These are phyloP conservation scores for Osmerus eperlanus DNA, from an alignment of 2,113 vertebrate genomes.

Conservation along the genomic window DNA sequence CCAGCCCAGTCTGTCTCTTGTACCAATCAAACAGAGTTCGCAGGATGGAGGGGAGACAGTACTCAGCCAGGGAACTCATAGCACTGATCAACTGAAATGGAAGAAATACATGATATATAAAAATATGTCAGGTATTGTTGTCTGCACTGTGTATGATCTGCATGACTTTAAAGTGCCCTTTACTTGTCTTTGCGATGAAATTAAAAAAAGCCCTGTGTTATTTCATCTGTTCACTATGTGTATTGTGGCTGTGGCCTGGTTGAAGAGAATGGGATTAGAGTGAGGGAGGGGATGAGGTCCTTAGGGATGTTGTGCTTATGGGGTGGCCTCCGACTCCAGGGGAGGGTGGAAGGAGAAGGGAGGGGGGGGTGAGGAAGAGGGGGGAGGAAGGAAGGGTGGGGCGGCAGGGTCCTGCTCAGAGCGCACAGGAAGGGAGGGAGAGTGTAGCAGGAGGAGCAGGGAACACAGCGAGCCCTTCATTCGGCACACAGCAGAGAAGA, in stretches of 20 bases:
- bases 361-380: slow-evolving; percentile 11
- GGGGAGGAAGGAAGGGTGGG: slow-evolving; percentile 91
- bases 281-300: slow-evolving; percentile 9
- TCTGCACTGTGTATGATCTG: no score
- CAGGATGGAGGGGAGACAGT: slow-evolving; percentile 94
- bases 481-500: slow-evolving; percentile 81
- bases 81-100: slow-evolving; percentile 86
- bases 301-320: slow-evolving; percentile 24
- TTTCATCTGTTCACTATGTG: neutral
- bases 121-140: slow-evolving; percentile 26
- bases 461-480: slow-evolving; percentile 83
- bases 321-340: slow-evolving; percentile 32
- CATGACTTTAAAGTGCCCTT: no score
- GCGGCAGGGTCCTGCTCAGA: slow-evolving; percentile 71
- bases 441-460: slow-evolving; percentile 69
- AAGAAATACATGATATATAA: slow-evolving; percentile 37
- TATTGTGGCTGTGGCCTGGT: neutral
- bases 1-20: slow-evolving; percentile 93
- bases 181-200: no score
- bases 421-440: slow-evolving; percentile 93
- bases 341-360: slow-evolving; percentile 9
- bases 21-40: slow-evolving; percentile 98
- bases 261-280: neutral
- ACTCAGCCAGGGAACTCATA: slow-evolving; percentile 97
- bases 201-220: no score